phyloP scores from a whole-genome alignment of 2,113 vertebrate genomes.

The Hemibagrus wyckioides region DNA sequence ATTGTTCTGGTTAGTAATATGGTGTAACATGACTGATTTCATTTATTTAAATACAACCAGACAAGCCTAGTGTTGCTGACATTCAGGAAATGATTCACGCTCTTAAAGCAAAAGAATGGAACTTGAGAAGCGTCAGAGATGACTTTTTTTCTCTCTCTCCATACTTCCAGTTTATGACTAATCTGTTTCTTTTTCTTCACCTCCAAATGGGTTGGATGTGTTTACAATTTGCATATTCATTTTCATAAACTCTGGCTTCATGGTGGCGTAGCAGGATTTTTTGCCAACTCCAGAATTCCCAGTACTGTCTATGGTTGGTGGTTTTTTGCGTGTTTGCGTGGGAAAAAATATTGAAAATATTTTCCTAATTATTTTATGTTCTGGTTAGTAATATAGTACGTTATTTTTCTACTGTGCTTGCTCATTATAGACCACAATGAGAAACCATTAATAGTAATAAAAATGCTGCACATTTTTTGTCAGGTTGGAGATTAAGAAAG shows the following conservation, averaged over 20 bases:
- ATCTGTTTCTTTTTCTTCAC: no score
- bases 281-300: background rate
- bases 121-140: no score
- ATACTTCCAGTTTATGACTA: no score
- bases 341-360: background rate
- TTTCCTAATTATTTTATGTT: background rate
- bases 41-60: no score
- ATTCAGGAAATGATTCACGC: no score
- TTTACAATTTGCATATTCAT: background rate
- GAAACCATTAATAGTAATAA: background rate
- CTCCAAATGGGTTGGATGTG: background rate
- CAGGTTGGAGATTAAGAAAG: conserved; percentile 97
- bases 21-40: no score
- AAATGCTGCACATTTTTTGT: conserved; percentile 53
- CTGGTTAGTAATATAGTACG: background rate
- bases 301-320: background rate
- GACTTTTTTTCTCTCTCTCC: no score
- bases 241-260: background rate
- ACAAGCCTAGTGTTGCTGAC: no score
- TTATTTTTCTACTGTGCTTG: background rate
- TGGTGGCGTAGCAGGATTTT: background rate
- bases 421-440: background rate
- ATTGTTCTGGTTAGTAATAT: no score
- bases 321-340: background rate
- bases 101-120: no score